Evolutionary conservation across 2,888 invertebrate species (phyloP).

Genomic region (Dicyrtoma fusca): DNA sequence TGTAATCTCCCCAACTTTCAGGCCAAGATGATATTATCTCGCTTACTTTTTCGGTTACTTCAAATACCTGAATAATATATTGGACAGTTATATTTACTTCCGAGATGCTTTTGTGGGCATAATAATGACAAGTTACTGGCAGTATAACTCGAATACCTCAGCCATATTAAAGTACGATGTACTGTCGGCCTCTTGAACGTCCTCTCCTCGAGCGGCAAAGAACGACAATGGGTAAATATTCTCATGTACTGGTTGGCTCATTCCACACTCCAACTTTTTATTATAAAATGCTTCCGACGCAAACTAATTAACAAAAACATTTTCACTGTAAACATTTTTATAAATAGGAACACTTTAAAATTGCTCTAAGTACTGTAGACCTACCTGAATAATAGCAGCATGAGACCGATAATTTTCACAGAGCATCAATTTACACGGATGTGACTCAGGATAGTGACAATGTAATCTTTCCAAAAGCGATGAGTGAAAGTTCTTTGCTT

Average conservation of each 20-base stretch:
- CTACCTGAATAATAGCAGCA: conserved; percentile 72
- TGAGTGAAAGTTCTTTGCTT: conserved; percentile 64
- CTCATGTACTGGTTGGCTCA: conserved; percentile 72
- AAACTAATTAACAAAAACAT: conserved; percentile 61
- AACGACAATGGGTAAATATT: conserved; percentile 72
- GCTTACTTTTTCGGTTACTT: conserved; percentile 74
- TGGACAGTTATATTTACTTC: too few relatives aligned
- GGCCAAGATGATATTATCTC: conserved; percentile 77
- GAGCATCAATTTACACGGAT: conserved; percentile 76
- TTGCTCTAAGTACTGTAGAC: background rate
- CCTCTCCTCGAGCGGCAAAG: conserved; percentile 78
- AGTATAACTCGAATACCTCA: conserved; percentile 70
- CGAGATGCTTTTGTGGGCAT: too few relatives aligned
- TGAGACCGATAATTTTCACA: conserved; percentile 84
- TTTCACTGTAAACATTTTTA: background rate
- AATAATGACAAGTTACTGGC: too few relatives aligned
- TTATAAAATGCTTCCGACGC: conserved; percentile 82
- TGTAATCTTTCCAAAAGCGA: conserved; percentile 78
- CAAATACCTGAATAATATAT: conserved; percentile 69
- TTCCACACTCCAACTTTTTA: conserved; percentile 73
- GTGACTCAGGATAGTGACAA: conserved; percentile 72
- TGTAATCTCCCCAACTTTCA: conserved; percentile 71
- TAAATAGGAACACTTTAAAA: background rate
- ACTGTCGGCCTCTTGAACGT: conserved; percentile 72
- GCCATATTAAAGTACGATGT: conserved; percentile 82